Evolutionary conservation across 1,140 invertebrate genomes (phyloP), one percentile per base, ranked within the genome.

Genomic region (Leptinotarsa defecta): DNA sequence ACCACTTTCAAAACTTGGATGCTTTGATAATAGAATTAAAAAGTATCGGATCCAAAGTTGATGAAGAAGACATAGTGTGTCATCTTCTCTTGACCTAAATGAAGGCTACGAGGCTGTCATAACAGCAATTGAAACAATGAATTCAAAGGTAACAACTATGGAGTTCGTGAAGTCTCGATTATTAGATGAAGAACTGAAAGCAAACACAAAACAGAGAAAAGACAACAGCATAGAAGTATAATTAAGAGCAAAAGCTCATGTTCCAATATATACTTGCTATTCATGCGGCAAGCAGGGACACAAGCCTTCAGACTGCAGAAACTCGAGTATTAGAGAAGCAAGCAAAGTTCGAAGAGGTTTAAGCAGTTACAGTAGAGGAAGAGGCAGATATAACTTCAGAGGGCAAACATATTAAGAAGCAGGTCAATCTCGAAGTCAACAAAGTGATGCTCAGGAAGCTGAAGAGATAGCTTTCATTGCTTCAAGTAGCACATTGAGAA

Each of bases 81-180:
- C 20, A 22, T 22, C 20, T 22, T 2, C 20, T 22, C 20, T 22
- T 2, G 20, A 22, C 20, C 20, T 22, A 22, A 82, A 84, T 11
- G 48, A 78, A 68, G 77, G 67, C 57, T 86, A 84, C 75, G 81
- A 84, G 70, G 79, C 81, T 6, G 80, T 86, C n/a, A 78, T 84
- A 13, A 85, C 85, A n/a, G 83, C 84, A 27, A 83, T 86, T 15
- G 84, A 86, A 78, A 84, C 84, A 3, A 74, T 86, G 27, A 75
- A 83, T 0, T 81, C 84, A 65, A 82, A 85, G 69, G 67, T 84
- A 71, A 86, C 79, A 71, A 86, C 79, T n/a, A 79, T 86, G 68
- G 81, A 78, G 48, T 86, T 85, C 81, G 84, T 86, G n/a, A 86
- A 86, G 79, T 83, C 81, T 8, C 69, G 83, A 74, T 74, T 86